phyloP scores from a whole-genome alignment of 2,888 invertebrate species.

The Rhingia campestris region DNA sequence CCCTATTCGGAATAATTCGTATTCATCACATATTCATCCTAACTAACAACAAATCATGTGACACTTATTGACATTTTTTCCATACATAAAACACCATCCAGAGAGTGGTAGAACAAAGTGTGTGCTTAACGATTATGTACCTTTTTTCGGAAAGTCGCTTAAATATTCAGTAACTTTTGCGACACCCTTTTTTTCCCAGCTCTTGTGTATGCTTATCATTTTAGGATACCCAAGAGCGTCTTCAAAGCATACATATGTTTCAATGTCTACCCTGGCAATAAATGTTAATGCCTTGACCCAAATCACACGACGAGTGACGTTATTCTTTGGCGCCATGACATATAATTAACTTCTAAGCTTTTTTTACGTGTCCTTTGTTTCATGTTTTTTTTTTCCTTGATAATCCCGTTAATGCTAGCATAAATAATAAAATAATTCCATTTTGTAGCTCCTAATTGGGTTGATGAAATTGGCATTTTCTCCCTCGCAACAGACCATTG shows the following conservation, averaged over 20 bases:
- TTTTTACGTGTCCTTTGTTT: constrained; percentile 14
- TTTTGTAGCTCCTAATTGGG: constrained; percentile 26
- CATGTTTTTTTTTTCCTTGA: not conserved
- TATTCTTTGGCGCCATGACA: not conserved
- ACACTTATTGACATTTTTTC: constrained; percentile 13
- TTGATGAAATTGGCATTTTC: constrained; percentile 1
- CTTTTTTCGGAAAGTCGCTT: not conserved
- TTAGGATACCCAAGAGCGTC: constrained; percentile 10
- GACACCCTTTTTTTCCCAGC: constrained; percentile 9
- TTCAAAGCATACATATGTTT: constrained; percentile 45
- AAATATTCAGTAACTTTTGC: constrained; percentile 45
- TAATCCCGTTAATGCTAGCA: constrained; percentile 29
- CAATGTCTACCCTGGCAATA: constrained; percentile 66
- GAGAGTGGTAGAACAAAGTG: not conserved
- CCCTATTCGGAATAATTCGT: not conserved
- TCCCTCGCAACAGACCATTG: not conserved
- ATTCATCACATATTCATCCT: not conserved
- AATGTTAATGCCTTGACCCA: constrained; percentile 72
- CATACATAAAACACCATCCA: constrained; percentile 15
- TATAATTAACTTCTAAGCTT: constrained; percentile 37
- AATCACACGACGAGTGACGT: constrained; percentile 48
- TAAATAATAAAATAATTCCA: constrained; percentile 56
- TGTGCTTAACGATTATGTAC: not conserved
- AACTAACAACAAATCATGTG: not conserved
- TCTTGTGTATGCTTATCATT: not conserved